Percentiles rank a stretch among this genome's conserved stretches.
phyloP scores from a whole-genome alignment of 2,113 vertebrate genomes.

The Otolemur garnettii region DNA sequence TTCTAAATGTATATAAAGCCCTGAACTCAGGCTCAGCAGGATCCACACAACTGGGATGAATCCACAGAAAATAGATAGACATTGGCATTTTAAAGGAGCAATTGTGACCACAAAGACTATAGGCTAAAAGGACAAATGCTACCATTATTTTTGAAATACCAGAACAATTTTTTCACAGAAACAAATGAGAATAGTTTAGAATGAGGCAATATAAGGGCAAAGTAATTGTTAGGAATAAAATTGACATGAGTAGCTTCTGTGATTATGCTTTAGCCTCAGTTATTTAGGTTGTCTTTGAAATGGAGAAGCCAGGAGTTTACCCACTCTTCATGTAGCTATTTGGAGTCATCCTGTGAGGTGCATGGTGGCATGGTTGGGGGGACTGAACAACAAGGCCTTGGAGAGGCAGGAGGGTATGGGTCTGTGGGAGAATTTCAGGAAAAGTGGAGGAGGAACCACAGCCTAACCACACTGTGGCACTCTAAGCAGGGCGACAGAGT shows the following conservation, averaged over 20 bases:
- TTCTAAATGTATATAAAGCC: background rate
- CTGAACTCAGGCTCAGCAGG: accelerated
- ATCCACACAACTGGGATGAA: background rate
- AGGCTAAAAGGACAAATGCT: background rate
- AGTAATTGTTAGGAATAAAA: background rate
- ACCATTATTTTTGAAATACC: background rate
- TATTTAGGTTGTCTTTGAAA: conserved; percentile 8
- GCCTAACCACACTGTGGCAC: no score
- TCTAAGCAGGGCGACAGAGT: no score
- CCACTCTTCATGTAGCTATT: background rate
- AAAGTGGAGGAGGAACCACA: background rate
- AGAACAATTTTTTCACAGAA: background rate
- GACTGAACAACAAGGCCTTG: background rate
- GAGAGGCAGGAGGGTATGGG: background rate
- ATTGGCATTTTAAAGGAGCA: background rate
- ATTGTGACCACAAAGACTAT: background rate
- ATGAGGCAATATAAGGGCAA: background rate
- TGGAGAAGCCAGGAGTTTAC: background rate
- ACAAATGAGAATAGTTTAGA: background rate
- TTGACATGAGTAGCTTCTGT: background rate
- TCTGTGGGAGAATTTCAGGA: background rate
- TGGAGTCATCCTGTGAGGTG: background rate
- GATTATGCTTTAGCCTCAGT: background rate
- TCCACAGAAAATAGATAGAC: background rate
- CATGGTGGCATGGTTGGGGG: background rate